Base-by-base conservation (phyloP, 2,797 vertebrate species). In the Aulostomus chinensis region DNA sequence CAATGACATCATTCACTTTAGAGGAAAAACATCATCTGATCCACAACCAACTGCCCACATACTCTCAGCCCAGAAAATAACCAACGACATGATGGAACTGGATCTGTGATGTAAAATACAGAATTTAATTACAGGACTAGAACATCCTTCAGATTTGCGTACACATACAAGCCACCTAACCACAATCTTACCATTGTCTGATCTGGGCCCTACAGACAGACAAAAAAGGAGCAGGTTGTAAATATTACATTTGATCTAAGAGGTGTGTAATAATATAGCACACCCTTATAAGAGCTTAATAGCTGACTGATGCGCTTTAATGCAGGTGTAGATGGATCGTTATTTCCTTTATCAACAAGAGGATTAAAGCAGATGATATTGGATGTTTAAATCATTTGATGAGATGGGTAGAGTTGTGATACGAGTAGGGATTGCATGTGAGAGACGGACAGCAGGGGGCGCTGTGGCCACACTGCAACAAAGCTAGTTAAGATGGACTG, bases 161-260 rank as follows among this genome's bases (percentile, higher is more conserved):
- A n/a, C n/a, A n/a, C n/a, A n/a, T n/a, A n/a, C n/a, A n/a, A n/a
- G n/a, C n/a, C n/a, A 78, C 60, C 70, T 38, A 58, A 81, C 78
- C 58, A 47, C 25, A 45, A 56, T 88, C 93, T 95, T 94, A 95
- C 93, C 93, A 92, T 94, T 91, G 88, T 94, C 92, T 91, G 92
- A 92, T 67, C 92, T 89, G 89, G 92, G 88, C 87, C 93, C 93
- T 89, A 86, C 78, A 78, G 89, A 83, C 60, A 76, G 51, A 86
- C 62, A 80, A 58, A 84, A 42, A 85, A 68, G 62, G 73, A 60
- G 65, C 60, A 76, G 39, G 64, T 43, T 51, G 57, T 82, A 68
- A 81, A 67, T 18, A 28, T 29, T 17, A 73, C 9, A 54, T 28
- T 39, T 40, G n/a, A 51, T 21, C 32, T 48, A 36, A 12, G 9